Evolutionary conservation across 2,888 invertebrate genomes (phyloP).

Genomic region (Sinopyrophorus schimmeli): DNA sequence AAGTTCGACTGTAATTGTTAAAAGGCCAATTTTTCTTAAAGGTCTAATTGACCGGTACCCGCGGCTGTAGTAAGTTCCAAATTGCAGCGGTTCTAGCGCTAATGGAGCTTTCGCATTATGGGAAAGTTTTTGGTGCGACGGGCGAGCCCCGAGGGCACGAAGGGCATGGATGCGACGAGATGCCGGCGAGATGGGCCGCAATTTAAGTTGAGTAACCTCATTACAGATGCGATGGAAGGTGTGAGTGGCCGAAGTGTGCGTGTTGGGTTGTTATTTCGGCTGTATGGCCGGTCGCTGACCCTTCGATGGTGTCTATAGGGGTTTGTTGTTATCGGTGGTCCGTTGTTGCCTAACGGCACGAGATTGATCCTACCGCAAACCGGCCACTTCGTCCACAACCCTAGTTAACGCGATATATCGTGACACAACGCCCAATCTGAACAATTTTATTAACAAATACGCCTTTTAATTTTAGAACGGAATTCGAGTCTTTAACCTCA

Average conservation of each 20-base stretch:
- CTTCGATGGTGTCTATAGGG: conserved; percentile 23
- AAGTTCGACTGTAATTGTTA: too few species aligned
- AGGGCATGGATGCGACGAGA: conserved; percentile 1
- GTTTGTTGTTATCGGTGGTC: conserved; percentile 27
- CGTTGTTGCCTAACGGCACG: conserved; percentile 14
- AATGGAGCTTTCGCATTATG: too few species aligned
- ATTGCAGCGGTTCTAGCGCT: too few species aligned
- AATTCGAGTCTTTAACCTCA: too few species aligned
- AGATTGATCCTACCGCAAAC: conserved; percentile 15
- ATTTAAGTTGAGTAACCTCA: conserved; percentile 36
- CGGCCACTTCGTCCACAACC: not conserved
- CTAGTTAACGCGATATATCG: conserved; percentile 8
- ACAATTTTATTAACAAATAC: too few species aligned
- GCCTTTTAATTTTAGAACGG: too few species aligned
- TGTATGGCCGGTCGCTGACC: conserved; percentile 52
- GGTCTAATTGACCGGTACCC: too few species aligned
- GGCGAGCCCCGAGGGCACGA: conserved; percentile 3
- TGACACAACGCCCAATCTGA: not conserved
- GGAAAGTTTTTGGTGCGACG: too few species aligned
- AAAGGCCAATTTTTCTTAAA: too few species aligned
- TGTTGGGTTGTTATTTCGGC: conserved; percentile 48
- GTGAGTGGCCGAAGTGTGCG: conserved; percentile 39
- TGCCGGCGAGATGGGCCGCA: conserved; percentile 14
- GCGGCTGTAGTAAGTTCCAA: too few species aligned
- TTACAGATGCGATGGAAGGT: conserved; percentile 41